Conservation (phyloP, 2,113 vertebrate genomes). For the Trichomycterus rosablanca region DNA sequence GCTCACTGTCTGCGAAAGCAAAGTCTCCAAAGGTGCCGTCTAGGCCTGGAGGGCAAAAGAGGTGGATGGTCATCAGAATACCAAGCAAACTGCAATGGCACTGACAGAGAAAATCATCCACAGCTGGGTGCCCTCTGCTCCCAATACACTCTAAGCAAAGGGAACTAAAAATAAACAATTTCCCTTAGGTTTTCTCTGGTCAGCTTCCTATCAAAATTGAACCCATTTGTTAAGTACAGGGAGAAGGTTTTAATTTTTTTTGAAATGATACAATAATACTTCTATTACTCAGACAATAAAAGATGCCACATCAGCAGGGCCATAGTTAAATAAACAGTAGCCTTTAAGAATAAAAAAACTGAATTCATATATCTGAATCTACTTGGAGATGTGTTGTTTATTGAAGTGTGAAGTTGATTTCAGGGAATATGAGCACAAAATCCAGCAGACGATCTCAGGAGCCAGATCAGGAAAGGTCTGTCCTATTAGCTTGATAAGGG, state of each 20-base stretch:
- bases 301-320: too few relatives aligned
- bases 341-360: too few relatives aligned
- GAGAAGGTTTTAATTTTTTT: neutral
- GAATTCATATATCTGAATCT: too few relatives aligned
- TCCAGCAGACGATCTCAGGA: too few relatives aligned
- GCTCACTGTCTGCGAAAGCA: slow-evolving; percentile 32
- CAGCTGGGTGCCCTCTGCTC: slow-evolving; percentile 50
- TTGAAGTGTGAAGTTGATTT: too few relatives aligned
- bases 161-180: slow-evolving; percentile 51
- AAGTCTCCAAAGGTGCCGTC: slow-evolving; percentile 41
- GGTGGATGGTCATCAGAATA: slow-evolving; percentile 44
- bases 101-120: slow-evolving; percentile 49
- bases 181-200: slow-evolving; percentile 44
- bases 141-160: slow-evolving; percentile 43
- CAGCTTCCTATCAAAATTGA: slow-evolving; percentile 47
- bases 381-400: too few relatives aligned
- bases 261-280: slow-evolving; percentile 21
- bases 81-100: slow-evolving; percentile 38
- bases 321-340: neutral
- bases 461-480: too few relatives aligned
- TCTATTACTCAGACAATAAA: neutral
- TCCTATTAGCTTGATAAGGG: too few relatives aligned
- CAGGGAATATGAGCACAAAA: too few relatives aligned
- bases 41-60: slow-evolving; percentile 39
- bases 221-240: slow-evolving; percentile 32